Base-by-base conservation (phyloP, 2,888 invertebrate species). In the Cosmorhoe ocellata region DNA sequence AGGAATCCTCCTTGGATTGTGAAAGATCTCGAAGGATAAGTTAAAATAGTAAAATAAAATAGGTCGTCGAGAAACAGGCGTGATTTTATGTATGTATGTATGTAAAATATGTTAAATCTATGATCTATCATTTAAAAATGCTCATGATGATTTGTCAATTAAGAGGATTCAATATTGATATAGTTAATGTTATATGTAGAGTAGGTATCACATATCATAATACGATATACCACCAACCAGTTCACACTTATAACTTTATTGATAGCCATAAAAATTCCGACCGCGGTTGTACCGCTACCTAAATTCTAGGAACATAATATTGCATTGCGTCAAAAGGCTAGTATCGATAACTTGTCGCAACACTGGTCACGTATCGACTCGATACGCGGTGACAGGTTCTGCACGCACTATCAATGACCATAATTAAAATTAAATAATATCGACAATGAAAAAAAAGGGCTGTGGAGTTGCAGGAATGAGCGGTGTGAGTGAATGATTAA, bases 261-360 rank as follows among this genome's bases (percentile, higher is more conserved):
- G 61, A 42, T 52, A 52, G 56, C 62, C 28, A 69, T 71, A 69
- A 71, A 69, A 64, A 62, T 58, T 58, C 60, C 63, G 56, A 64
- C 51, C 36, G 24, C 11, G 61, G 63, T 54, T 58, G 51, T 59
- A 65, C 59, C 68, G 67, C 68, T 70, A 65, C 52, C 60, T 53
- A 64, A 64, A 59, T 72, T 69, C 71, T 59, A 48, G 64, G 73
- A 72, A 67, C 58, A 46, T 59, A 54, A 65, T 69, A 70, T 72
- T 64, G 64, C 58, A 45, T 57, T 58, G 58, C 59, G 62, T 53
- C 54, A 57, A 61, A 57, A 61, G 65, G 66, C 64, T 71, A n/a
- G n/a, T n/a, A 71, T 74, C 71, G 72, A 74, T 67, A 67, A 32
- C 46, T 59, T 69, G 64, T 63, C 62, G 59, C 70, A 68, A 68